Evolutionary conservation across 2,113 vertebrate genomes (phyloP).

Genomic region (Illadopsis cleaveri): DNA sequence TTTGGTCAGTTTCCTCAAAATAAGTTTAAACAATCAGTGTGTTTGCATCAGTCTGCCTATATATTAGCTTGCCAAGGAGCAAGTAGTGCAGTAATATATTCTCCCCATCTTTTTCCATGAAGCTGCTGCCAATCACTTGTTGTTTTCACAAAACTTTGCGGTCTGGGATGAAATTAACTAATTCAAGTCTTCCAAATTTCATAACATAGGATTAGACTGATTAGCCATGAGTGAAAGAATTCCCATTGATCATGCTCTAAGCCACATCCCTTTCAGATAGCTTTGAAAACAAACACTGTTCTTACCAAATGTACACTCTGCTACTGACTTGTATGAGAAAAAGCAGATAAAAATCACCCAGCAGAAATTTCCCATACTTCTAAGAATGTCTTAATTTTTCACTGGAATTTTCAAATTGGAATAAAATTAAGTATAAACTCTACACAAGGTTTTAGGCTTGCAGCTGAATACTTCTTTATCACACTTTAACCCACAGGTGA

Average conservation of each 20-base stretch:
- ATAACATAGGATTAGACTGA: neutral
- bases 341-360: neutral
- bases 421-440: neutral
- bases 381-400: neutral
- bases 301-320: neutral
- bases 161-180: neutral
- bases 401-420: neutral
- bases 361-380: neutral
- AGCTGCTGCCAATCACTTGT: neutral
- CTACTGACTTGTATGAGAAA: neutral
- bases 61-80: neutral
- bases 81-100: neutral
- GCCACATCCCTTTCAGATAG: neutral
- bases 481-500: neutral
- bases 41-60: neutral
- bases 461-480: neutral
- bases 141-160: neutral
- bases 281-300: neutral
- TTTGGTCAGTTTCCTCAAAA: neutral
- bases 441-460: neutral
- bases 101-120: neutral
- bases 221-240: neutral
- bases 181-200: neutral
- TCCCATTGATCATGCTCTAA: neutral
- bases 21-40: neutral